Percentiles rank a stretch among this genome's conserved stretches.
These are phyloP conservation scores for Octopus sinensis DNA, from an alignment of 1,140 invertebrate genomes.

Conservation along the genomic window DNA sequence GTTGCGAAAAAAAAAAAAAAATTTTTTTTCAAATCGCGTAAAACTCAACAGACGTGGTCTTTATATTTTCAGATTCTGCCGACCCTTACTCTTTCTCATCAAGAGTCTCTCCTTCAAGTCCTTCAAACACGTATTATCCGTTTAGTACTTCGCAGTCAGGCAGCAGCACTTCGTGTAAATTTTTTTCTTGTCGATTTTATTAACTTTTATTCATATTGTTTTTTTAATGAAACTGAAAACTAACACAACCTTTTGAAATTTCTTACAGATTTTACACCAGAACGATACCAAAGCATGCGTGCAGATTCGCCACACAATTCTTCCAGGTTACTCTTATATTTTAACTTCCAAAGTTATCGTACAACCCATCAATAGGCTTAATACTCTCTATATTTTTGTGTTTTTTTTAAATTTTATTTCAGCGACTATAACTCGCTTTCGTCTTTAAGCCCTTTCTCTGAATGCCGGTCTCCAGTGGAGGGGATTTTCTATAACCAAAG, in stretches of 20 bases:
- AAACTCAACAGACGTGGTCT: too few species aligned
- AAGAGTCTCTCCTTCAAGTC: neutral
- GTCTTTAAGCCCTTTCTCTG: conserved; percentile 36
- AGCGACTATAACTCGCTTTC: conserved; percentile 41
- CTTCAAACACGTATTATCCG: neutral
- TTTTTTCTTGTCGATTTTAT: neutral
- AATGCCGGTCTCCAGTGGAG: conserved; percentile 45
- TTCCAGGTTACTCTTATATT: neutral
- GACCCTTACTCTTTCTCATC: neutral
- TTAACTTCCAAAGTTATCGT: too few species aligned
- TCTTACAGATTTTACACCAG: neutral
- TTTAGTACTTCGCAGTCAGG: neutral
- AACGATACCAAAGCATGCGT: neutral
- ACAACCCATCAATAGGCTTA: too few species aligned
- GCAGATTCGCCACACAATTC: neutral
- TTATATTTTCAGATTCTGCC: neutral
- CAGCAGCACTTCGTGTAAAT: neutral
- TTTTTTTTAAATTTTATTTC: conserved; percentile 9
- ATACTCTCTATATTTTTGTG: too few species aligned
- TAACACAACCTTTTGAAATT: neutral
- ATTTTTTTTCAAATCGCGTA: too few species aligned
- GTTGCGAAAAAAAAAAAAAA: neutral
- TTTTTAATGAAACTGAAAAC: neutral
- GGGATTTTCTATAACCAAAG: conserved; percentile 36
- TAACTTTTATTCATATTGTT: neutral